Base-by-base conservation (phyloP, 2,888 invertebrate species). In the Pardosa pseudoannulata region DNA sequence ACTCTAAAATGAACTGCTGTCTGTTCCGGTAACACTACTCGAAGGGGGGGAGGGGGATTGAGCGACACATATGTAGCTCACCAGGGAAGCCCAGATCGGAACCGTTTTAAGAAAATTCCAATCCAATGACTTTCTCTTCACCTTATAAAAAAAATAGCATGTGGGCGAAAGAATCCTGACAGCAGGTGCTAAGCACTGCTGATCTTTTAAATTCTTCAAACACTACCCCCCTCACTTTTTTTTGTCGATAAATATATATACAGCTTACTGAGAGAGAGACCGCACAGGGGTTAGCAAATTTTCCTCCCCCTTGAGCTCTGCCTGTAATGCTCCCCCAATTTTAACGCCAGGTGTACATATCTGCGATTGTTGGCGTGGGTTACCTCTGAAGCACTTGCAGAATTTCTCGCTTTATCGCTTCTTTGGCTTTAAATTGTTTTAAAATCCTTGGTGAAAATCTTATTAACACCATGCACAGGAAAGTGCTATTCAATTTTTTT, bases 121-220 rank as follows among this genome's bases (percentile, higher is more conserved):
- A 56, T 23, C 2, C 13, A 16, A 31, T 67, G 67, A 67, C 67
- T 67, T 67, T 67, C 67, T 19, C 19, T 67, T 67, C 67, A 78
- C 83, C 72, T 71, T 19, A 19, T 70, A 64, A 28, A 27, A 65
- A 83, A 78, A 83, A 72, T 50, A 50, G 23, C 19, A 78, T 83
- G 83, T 78, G 83, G 78, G 83, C 65, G 72, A 65, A 72, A 68
- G 81, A 75, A 82, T 82, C 70, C 31, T 29, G 13, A 50, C 72
- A 83, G 78, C 83, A 83, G 83, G 83, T 83, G 83, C 72, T 83
- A 83, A 83, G 72, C 36, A 46, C 29, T 29, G 72, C 83, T 83
- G 83, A 83, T 83, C 83, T 83, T 83, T 83, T 76, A 76, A 78
- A 76, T 71, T 78, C 83, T 83, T 83, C 76, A 76, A 68, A 56